Percentiles rank a stretch among this genome's conserved stretches.
phyloP scores from a whole-genome alignment of 1,140 invertebrate species.

The Babylonia areolata region DNA sequence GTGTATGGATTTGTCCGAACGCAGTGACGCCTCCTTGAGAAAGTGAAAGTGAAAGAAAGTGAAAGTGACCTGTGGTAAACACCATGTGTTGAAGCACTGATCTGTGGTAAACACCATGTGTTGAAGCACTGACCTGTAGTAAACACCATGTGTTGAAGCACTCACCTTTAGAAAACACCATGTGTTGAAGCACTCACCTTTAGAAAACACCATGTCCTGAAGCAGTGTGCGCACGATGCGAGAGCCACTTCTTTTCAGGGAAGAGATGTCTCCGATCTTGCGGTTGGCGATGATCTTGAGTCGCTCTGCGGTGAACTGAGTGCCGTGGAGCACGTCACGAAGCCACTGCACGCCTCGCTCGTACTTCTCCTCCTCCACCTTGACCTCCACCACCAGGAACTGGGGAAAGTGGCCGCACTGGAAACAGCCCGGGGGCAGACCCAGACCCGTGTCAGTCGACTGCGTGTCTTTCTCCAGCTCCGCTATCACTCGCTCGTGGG shows the following conservation, averaged over 20 bases:
- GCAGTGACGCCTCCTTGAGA: too few relatives aligned
- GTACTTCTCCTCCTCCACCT: conserved; percentile 88
- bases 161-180: too few relatives aligned
- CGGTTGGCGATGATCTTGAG: conserved; percentile 86
- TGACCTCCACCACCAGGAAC: conserved; percentile 83
- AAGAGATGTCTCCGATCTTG: conserved; percentile 83
- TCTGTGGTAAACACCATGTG: too few relatives aligned
- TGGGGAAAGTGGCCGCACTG: conserved; percentile 85
- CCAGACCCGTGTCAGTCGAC: conserved; percentile 80
- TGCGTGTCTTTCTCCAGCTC: conserved; percentile 86
- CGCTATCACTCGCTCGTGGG: conserved; percentile 83
- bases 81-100: too few relatives aligned
- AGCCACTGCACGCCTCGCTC: conserved; percentile 86
- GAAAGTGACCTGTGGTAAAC: too few relatives aligned
- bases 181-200: too few relatives aligned
- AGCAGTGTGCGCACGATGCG: conserved; percentile 79
- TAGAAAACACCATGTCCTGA: conserved; percentile 80
- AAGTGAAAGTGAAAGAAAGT: too few relatives aligned
- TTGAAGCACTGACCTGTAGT: too few relatives aligned
- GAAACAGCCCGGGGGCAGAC: conserved; percentile 80
- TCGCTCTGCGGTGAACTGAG: conserved; percentile 84
- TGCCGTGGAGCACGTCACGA: conserved; percentile 84
- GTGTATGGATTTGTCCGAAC: too few relatives aligned
- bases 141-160: too few relatives aligned
- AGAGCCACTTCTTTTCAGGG: conserved; percentile 82